phyloP scores from a whole-genome alignment of 2,888 invertebrate species.

The Kuschelorhynchus macadamiae region DNA sequence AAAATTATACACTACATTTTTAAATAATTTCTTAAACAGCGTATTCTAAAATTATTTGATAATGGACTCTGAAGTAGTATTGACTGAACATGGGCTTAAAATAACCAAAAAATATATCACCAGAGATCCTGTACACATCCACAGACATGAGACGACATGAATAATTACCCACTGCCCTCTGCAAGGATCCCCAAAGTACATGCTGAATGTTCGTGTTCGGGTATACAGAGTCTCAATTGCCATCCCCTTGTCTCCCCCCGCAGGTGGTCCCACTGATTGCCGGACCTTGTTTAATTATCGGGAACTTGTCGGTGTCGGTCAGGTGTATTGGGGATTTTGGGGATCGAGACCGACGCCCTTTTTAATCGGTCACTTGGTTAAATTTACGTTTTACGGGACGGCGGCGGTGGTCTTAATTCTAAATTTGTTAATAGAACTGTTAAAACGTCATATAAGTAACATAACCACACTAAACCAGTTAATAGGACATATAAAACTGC shows the following conservation, averaged over 20 bases:
- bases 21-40: no score
- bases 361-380: constrained; percentile 34
- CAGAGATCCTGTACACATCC: constrained; percentile 14
- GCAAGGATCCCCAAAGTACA: constrained; percentile 52
- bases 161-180: constrained; percentile 53
- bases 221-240: constrained; percentile 49
- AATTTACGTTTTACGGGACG: background rate
- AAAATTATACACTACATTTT: no score
- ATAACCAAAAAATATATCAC: background rate
- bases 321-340: constrained; percentile 40
- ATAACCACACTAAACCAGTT: background rate
- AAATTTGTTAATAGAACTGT: background rate
- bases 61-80: no score
- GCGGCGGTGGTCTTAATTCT: no score
- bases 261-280: constrained; percentile 62
- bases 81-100: no score
- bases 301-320: constrained; percentile 58
- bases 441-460: background rate
- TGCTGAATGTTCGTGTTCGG: constrained; percentile 56
- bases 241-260: constrained; percentile 53
- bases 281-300: constrained; percentile 68
- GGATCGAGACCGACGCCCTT: constrained; percentile 13
- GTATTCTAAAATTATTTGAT: no score
- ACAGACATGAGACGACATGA: constrained; percentile 51
- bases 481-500: no score